These are phyloP conservation scores for Rafetus swinhoei DNA, from an alignment of 2,113 vertebrate species.

Conservation along the genomic window DNA sequence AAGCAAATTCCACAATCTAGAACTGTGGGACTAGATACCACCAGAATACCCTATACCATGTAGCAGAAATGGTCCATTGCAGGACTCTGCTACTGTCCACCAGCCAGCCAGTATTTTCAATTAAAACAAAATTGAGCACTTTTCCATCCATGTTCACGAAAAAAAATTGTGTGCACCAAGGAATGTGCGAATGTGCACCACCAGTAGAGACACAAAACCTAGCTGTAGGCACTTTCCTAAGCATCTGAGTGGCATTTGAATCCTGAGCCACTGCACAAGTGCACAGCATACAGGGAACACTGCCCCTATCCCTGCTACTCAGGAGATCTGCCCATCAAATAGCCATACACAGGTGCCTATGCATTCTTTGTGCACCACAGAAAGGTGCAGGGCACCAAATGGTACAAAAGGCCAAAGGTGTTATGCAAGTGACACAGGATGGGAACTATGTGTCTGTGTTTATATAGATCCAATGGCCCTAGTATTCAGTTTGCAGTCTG, in stretches of 20 bases:
- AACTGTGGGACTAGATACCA: background rate
- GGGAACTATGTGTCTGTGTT: background rate
- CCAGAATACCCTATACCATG: background rate
- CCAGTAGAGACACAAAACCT: too few species aligned
- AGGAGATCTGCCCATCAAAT: background rate
- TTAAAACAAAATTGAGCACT: background rate
- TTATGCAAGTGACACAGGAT: background rate
- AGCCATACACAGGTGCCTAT: background rate
- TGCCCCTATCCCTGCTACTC: background rate
- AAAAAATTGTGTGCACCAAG: too few species aligned
- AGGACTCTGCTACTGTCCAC: background rate
- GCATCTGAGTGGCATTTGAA: too few species aligned
- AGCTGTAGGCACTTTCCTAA: too few species aligned
- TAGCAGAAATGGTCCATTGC: background rate
- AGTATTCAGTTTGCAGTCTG: accelerated
- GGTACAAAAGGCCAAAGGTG: background rate
- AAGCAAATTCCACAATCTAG: background rate
- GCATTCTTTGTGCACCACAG: background rate
- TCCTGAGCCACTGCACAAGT: too few species aligned
- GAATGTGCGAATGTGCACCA: too few species aligned
- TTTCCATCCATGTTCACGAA: too few species aligned
- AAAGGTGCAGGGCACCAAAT: background rate
- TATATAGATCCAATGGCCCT: background rate
- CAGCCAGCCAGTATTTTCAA: background rate
- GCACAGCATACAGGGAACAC: too few species aligned